phyloP scores from a whole-genome alignment of 2,113 vertebrate genomes.

The Tricholaema leucomelas region DNA sequence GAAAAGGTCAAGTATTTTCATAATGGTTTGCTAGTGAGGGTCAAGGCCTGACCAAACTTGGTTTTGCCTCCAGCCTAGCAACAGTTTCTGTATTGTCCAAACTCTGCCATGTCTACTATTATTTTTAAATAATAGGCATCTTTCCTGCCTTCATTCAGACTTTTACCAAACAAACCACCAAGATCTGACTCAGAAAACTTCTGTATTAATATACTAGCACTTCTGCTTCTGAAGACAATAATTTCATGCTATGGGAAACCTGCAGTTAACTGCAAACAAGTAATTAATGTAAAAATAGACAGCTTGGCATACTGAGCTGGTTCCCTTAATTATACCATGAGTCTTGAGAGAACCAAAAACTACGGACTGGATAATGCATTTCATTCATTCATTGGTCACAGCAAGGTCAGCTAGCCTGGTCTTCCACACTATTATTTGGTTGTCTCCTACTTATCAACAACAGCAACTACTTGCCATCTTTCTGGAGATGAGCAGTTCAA shows the following conservation, averaged over 20 bases:
- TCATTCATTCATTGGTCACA: background rate
- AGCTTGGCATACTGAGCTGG: background rate
- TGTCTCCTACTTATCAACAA: background rate
- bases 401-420: background rate
- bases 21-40: slow-evolving; percentile 34
- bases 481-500: background rate
- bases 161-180: background rate
- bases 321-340: background rate
- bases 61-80: slow-evolving; percentile 58
- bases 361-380: background rate
- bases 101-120: background rate
- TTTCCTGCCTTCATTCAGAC: background rate
- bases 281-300: background rate
- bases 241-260: background rate
- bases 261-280: background rate
- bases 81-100: slow-evolving; percentile 42
- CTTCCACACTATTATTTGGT: background rate
- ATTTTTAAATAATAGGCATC: slow-evolving; percentile 10
- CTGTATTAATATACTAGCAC: background rate
- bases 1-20: slow-evolving; percentile 38
- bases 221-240: background rate
- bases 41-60: slow-evolving; percentile 55
- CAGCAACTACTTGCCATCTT: background rate
- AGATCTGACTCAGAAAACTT: background rate
- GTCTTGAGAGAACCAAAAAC: background rate